A percentile compares a stretch with the other conserved stretches of the same genome.
Evolutionary conservation across 2,888 invertebrate genomes (phyloP).

Genomic region (Encarsia formosa): DNA sequence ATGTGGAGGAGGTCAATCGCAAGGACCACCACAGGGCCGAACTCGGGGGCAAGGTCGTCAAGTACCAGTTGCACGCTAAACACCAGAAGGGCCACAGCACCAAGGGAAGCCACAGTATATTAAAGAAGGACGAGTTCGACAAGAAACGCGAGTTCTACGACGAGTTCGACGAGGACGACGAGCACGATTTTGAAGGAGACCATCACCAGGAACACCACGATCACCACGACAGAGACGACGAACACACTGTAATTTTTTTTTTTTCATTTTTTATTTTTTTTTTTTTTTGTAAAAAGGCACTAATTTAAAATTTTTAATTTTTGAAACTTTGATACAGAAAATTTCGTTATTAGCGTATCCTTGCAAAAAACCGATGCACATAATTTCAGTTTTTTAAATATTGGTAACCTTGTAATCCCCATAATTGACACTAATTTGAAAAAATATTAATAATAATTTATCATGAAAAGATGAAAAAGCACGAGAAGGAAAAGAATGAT

Average conservation of each 20-base stretch:
- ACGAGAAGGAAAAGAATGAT: too few species aligned
- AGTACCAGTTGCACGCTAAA: slow-evolving; percentile 64
- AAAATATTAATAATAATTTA: too few species aligned
- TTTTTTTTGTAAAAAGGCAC: too few species aligned
- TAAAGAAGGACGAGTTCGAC: slow-evolving; percentile 72
- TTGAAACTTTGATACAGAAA: neutral
- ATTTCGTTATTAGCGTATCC: neutral
- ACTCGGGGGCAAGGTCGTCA: slow-evolving; percentile 65
- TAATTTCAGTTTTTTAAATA: neutral
- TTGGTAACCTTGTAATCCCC: too few species aligned
- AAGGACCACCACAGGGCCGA: slow-evolving; percentile 64
- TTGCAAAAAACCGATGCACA: neutral
- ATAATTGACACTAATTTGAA: too few species aligned
- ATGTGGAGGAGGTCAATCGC: slow-evolving; percentile 66
- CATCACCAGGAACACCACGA: slow-evolving; percentile 55
- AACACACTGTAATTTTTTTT: too few species aligned
- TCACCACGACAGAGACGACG: slow-evolving; percentile 51
- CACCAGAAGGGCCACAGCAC: slow-evolving; percentile 72
- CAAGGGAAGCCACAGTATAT: slow-evolving; percentile 70
- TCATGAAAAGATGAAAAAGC: too few species aligned
- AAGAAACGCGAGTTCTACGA: slow-evolving; percentile 74
- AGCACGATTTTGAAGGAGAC: slow-evolving; percentile 64
- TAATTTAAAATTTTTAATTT: neutral
- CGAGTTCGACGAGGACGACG: slow-evolving; percentile 66
- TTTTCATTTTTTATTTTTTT: too few species aligned